phyloP scores from a whole-genome alignment of 35 echinoderm and acorn worm genomes.

The Apostichopus japonicus region DNA sequence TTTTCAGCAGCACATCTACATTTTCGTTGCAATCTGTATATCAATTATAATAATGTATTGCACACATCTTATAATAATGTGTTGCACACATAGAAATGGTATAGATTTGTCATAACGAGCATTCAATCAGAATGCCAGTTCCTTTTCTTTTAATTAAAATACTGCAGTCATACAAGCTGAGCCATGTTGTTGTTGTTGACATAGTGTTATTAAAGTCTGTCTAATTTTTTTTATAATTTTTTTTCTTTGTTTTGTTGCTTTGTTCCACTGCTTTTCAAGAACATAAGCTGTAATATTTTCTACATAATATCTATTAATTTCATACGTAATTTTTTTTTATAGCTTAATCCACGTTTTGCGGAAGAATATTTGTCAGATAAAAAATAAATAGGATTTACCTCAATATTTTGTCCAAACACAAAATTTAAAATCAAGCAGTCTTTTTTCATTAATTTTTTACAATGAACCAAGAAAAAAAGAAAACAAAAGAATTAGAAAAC shows the following conservation, averaged over 20 bases:
- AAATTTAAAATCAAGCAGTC: not conserved
- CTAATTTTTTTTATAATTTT: no score
- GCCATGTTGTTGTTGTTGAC: no score
- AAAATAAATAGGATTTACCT: not conserved
- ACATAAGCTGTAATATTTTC: no score
- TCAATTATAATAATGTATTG: not conserved
- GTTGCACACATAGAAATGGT: not conserved
- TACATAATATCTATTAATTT: no score
- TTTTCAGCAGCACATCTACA: not conserved
- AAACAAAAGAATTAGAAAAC: not conserved
- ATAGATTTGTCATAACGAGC: not conserved
- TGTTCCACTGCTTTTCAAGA: no score
- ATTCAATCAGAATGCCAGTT: no score
- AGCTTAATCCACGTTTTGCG: not conserved
- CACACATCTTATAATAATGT: not conserved
- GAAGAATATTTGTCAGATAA: not conserved
- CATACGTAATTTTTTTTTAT: not conserved
- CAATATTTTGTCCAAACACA: no score
- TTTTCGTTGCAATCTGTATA: not conserved
- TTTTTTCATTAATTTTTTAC: not conserved
- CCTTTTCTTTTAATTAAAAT: no score
- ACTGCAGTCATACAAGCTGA: no score
- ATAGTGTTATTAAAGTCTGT: no score
- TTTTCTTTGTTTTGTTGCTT: no score
- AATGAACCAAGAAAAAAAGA: not conserved